Evolutionary conservation across 2,797 vertebrate species (phyloP).

Genomic region (Tragelaphus eurycerus): DNA sequence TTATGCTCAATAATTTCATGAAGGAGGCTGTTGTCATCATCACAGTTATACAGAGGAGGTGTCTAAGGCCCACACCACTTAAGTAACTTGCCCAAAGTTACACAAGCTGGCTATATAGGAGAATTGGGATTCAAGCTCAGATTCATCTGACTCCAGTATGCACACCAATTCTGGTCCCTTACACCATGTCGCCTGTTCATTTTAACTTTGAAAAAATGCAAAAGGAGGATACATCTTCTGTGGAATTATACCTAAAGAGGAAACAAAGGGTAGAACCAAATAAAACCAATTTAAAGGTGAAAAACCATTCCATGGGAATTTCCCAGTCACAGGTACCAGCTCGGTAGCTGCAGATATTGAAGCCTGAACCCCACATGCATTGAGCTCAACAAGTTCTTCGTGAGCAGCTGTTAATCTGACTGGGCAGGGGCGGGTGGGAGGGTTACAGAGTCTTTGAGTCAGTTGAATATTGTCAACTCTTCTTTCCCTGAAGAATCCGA

Average conservation of each 20-base stretch:
- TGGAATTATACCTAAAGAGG: not conserved
- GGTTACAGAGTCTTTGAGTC: conserved; percentile 54
- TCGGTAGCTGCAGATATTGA: not conserved
- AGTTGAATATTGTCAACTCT: conserved; percentile 78
- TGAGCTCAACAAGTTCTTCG: not conserved
- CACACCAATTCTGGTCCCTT: not conserved
- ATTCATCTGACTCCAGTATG: not conserved
- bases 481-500: conserved; percentile 88
- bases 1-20: not conserved
- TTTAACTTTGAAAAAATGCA: not conserved
- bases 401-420: not conserved
- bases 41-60: not conserved
- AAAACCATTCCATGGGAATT: not conserved
- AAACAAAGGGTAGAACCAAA: not conserved
- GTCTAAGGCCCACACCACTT: not conserved
- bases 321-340: not conserved
- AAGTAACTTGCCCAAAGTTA: conserved; percentile 76
- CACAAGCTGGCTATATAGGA: not conserved
- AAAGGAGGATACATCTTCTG: not conserved
- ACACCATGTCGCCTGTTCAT: not conserved
- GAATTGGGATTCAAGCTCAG: not conserved
- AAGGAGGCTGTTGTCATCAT: not conserved
- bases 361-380: not conserved
- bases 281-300: not conserved
- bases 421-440: not conserved